Percentiles rank a stretch among this genome's conserved stretches.
phyloP scores from a whole-genome alignment of 2,888 invertebrate species.

The Philereme transversata region DNA sequence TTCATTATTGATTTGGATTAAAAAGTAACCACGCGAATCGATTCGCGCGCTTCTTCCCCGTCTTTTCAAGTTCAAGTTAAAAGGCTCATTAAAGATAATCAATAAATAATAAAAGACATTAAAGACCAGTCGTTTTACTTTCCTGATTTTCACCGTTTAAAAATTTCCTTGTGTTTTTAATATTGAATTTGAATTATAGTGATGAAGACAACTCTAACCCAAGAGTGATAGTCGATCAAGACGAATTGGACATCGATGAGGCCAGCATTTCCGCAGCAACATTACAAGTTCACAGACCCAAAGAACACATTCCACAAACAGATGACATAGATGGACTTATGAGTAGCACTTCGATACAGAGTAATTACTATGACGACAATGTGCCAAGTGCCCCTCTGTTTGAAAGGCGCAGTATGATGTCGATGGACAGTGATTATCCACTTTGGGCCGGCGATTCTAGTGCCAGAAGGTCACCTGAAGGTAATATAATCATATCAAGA shows the following conservation, averaged over 20 bases:
- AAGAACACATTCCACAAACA: constrained; percentile 25
- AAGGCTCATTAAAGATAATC: too few relatives aligned
- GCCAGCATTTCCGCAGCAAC: constrained; percentile 36
- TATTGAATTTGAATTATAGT: constrained; percentile 58
- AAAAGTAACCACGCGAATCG: too few relatives aligned
- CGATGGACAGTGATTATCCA: constrained; percentile 62
- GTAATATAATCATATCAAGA: too few relatives aligned
- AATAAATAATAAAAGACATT: too few relatives aligned
- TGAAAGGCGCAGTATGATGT: constrained; percentile 61
- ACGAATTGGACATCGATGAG: constrained; percentile 87
- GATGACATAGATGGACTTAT: constrained; percentile 51
- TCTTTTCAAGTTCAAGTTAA: too few relatives aligned
- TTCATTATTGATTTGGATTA: too few relatives aligned
- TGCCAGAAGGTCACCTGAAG: constrained; percentile 90
- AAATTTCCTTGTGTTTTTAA: too few relatives aligned
- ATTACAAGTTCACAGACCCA: constrained; percentile 26
- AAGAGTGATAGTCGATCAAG: constrained; percentile 92
- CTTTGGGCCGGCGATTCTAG: constrained; percentile 88
- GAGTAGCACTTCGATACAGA: constrained; percentile 42
- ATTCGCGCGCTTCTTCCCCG: too few relatives aligned
- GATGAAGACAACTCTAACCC: constrained; percentile 91
- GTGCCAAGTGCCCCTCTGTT: constrained; percentile 52
- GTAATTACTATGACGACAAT: constrained; percentile 48
- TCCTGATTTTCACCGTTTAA: too few relatives aligned
- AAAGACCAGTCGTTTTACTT: too few relatives aligned